These are phyloP conservation scores for Venturia canescens DNA, from an alignment of 1,140 invertebrate species.

Conservation along the genomic window DNA sequence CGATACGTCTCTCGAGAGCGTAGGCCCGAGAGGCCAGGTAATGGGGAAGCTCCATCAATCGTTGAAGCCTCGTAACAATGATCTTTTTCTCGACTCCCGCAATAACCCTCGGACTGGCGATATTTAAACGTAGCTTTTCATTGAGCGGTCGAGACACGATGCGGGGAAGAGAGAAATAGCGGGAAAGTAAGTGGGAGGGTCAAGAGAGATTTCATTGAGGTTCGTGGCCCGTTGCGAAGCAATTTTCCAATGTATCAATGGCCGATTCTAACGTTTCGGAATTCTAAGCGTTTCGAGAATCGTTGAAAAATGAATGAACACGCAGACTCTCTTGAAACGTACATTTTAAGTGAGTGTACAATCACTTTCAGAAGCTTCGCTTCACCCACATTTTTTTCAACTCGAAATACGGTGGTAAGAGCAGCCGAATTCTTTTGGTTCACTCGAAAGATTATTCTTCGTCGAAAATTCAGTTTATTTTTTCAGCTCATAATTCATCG, in stretches of 20 bases:
- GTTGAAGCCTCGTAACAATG: constrained; percentile 27
- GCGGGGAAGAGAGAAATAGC: background rate
- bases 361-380: too few relatives aligned
- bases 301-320: constrained; percentile 42
- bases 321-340: constrained; percentile 26
- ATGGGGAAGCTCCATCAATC: constrained; percentile 34
- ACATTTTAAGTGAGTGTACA: constrained; percentile 10
- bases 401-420: too few relatives aligned
- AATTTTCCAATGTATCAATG: constrained; percentile 57
- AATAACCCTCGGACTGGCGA: background rate
- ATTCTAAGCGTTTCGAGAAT: background rate
- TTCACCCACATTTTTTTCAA: too few relatives aligned
- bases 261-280: background rate
- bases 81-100: background rate
- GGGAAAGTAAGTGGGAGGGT: constrained; percentile 6
- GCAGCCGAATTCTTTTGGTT: background rate
- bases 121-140: constrained; percentile 36
- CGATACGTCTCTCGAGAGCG: constrained; percentile 30
- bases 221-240: constrained; percentile 55
- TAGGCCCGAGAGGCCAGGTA: background rate
- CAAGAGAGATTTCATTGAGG: constrained; percentile 50
- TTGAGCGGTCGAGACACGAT: constrained; percentile 16
- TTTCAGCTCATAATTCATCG: background rate
- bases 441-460: background rate
- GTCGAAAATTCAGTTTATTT: background rate